Evolutionary conservation across 2,888 invertebrate genomes (phyloP), one percentile per base, ranked within the genome.

Genomic region (Limnephilus lunatus): DNA sequence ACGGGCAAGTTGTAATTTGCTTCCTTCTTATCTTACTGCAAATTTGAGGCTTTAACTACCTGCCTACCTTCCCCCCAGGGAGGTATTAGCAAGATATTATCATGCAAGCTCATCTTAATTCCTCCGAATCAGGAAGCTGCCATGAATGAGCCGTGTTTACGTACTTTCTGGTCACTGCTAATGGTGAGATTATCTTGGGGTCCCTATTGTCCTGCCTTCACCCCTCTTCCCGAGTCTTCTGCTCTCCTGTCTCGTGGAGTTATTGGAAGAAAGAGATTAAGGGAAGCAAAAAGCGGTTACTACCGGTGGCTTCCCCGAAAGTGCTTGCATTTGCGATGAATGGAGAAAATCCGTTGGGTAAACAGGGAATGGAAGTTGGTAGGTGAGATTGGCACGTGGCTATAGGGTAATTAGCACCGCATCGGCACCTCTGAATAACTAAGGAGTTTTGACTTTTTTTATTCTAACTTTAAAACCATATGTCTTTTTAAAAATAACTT

Each of bases 81-180:
- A 25, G n/a, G 68, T n/a, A 68, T 68, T 68, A 68, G 68, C 68
- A 68, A 68, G 25, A 68, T 25, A 68, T 68, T 68, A 68, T 68
- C 68, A 68, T 68, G 68, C 68, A 68, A n/a, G 68, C 68, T 68
- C 68, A n/a, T n/a, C 68, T 68, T 68, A 68, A 83, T 86, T 44
- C 86, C 44, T 30, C 48, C n/a, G n/a, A 86, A 48, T 86, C 86
- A 86, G 86, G 86, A 86, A 86, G 48, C 86, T 44, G 48, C 48
- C 15, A 4, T 68, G 68, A 68, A 68, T 68, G 68, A 25, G 25
- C 68, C 68, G 4, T 86, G 86, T 86, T 86, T 68, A 68, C 68
- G 68, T 86, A 86, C 86, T 86, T 86, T 86, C 31, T 48, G 48
- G 86, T 86, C 44, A 86, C 39, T 39, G 86, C 86, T 86, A 86